Evolutionary conservation across 2,113 vertebrate species (phyloP), one percentile per base, ranked within the genome.

Genomic region (Sula dactylatra): DNA sequence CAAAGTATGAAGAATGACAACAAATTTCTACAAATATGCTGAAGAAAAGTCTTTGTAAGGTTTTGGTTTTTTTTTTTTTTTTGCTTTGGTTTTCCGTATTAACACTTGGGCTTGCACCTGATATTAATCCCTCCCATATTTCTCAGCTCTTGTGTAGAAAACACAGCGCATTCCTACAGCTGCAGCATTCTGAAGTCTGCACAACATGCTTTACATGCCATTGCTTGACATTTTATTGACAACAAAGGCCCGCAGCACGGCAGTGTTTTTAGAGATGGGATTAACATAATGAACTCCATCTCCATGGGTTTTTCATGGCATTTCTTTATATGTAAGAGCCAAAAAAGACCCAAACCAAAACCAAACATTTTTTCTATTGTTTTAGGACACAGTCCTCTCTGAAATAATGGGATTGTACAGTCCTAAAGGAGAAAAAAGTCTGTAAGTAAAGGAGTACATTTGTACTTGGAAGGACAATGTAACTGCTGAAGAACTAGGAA

Each of bases 191-290:
- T 2, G 5, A 88, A 97, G 95, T 34, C 79, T 88, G 76, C 29
- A 95, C 71, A 91, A 95, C 90, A 85, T 21, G 24, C 36, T 64
- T 85, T 84, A 96, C 91, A 81, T 95, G 94, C 73, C 82, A 87
- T 44, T 93, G 86, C 90, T 86, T 93, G 96, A 95, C 96, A 95
- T 97, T 97, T 96, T 95, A 93, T 87, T 90, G 96, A 95, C 64
- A 86, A 96, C 91, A 90, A 91, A 71, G 86, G 96, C 62, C 50
- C 0, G 32, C 62, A 87, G 96, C 78, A 64, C 19, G 36, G 91
- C 83, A 94, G 81, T 12, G 1, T 77, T 90, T 95, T 86, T 56
- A 82, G 80, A 94, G 84, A 94, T 78, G 76, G 94, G 95, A 96
- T 97, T 97, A 97, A 96, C 47, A 78, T 97, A 95, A 95, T 86